phyloP scores from a whole-genome alignment of 2,888 invertebrate genomes.

The Emmelina monodactyla region DNA sequence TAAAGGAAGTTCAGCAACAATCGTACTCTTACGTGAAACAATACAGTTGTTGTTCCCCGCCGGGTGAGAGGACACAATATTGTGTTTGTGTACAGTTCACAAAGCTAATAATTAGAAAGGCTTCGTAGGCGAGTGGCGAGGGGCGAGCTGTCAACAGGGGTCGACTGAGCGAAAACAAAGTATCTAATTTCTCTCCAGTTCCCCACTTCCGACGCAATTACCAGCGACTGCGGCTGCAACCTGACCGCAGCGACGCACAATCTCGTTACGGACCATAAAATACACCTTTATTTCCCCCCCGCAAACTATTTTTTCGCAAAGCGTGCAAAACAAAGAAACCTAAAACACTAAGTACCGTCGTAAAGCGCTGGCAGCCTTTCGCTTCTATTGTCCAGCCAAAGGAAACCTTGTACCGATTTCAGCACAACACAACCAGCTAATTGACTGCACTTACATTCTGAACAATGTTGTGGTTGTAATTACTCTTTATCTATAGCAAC shows the following conservation, averaged over 20 bases:
- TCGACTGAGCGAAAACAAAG: constrained; percentile 44
- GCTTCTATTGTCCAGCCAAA: no score
- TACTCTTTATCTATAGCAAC: no score
- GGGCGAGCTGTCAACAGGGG: constrained; percentile 20
- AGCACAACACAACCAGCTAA: no score
- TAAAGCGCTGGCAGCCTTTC: constrained; percentile 15
- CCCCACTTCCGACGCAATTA: constrained; percentile 51
- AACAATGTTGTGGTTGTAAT: no score
- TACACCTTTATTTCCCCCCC: constrained; percentile 38
- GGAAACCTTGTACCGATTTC: no score
- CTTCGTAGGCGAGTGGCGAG: constrained; percentile 32
- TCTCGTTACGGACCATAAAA: constrained; percentile 56
- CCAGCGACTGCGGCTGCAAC: constrained; percentile 35
- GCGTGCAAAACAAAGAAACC: constrained; percentile 39
- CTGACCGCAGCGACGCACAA: constrained; percentile 53
- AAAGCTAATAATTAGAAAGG: constrained; percentile 49
- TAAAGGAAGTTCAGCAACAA: no score
- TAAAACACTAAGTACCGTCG: constrained; percentile 22
- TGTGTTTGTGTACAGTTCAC: constrained; percentile 19
- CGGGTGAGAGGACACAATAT: constrained; percentile 20
- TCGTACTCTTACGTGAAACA: no score
- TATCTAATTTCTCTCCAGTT: constrained; percentile 56
- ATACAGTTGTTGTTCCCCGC: no score
- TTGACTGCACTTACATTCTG: no score
- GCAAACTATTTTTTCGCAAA: constrained; percentile 45